These are phyloP conservation scores for Dyspetes luteomarginatus DNA, from an alignment of 2,888 invertebrate species.

Conservation along the genomic window DNA sequence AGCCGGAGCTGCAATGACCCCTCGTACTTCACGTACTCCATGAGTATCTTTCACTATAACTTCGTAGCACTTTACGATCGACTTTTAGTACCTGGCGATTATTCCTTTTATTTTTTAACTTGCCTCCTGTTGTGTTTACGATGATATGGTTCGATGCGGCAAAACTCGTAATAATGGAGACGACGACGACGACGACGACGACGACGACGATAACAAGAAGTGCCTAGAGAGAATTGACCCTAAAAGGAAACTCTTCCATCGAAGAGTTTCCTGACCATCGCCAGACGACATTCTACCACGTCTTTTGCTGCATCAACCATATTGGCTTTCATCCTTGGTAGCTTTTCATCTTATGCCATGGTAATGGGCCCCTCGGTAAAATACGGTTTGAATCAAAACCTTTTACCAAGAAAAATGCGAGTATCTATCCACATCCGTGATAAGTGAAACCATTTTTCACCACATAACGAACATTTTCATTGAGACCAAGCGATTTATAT, in stretches of 20 bases:
- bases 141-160: constrained; percentile 43
- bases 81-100: constrained; percentile 58
- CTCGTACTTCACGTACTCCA: not conserved
- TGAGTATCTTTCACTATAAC: too few relatives aligned
- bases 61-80: constrained; percentile 55
- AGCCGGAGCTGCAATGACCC: not conserved
- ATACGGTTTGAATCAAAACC: too few relatives aligned
- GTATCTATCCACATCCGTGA: too few relatives aligned
- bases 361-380: too few relatives aligned
- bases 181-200: constrained; percentile 46
- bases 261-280: too few relatives aligned
- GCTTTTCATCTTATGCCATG: too few relatives aligned
- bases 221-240: constrained; percentile 14
- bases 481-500: too few relatives aligned
- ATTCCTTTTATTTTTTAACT: constrained; percentile 59
- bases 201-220: constrained; percentile 20
- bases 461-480: constrained; percentile 42
- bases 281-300: constrained; percentile 31
- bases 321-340: too few relatives aligned
- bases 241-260: constrained; percentile 52
- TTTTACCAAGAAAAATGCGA: too few relatives aligned
- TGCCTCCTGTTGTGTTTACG: constrained; percentile 53
- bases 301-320: too few relatives aligned
- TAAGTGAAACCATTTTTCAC: too few relatives aligned
- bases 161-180: constrained; percentile 56